Evolutionary conservation across 2,113 vertebrate genomes (phyloP), one percentile per base, ranked within the genome.

Genomic region (Romanogobio albipinnatus): DNA sequence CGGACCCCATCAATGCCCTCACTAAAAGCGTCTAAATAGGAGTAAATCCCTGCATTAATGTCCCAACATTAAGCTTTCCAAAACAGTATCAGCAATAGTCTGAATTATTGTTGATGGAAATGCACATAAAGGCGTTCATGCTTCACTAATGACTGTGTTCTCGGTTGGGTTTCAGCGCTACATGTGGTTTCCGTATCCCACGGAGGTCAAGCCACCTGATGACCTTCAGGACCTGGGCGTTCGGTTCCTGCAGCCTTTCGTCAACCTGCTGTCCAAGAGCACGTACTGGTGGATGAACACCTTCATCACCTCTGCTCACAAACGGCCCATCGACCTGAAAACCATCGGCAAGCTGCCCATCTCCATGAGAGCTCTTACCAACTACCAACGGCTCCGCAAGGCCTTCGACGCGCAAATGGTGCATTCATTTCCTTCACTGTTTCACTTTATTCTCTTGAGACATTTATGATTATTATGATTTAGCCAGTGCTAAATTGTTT

Each of bases 261-360:
- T 99, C 78, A 99, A 99, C 92, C 93, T 99, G 78, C 89, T 99
- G 8, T 99, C 98, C 86, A 99, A 99, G 93, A 97, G 96, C 90
- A 99, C 98, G 0, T 99, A 99, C 89, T 99, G 98, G 98, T 99
- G 98, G 98, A 99, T 99, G 98, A 99, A 99, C 61, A 95, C 96
- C 1, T 99, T 99, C 93, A 99, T 99, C 89, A 99, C 97, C 88
- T 96, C 97, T 0, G 98, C 98, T 29, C 98, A 99, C 92, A 96
- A 95, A 86, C 96, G 96, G 49, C 97, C 98, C 74, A 99, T 99
- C 51, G 96, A 99, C 90, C 94, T 99, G 87, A 98, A 98, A 88
- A 97, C 96, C 90, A 99, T 99, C 22, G 98, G 98, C 80, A 99
- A 97, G 87, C 95, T 99, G 59, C 98, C 98, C 85, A 98, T 99